Conservation (phyloP, 2,888 invertebrate species). For the Spilosoma lubricipeda region DNA sequence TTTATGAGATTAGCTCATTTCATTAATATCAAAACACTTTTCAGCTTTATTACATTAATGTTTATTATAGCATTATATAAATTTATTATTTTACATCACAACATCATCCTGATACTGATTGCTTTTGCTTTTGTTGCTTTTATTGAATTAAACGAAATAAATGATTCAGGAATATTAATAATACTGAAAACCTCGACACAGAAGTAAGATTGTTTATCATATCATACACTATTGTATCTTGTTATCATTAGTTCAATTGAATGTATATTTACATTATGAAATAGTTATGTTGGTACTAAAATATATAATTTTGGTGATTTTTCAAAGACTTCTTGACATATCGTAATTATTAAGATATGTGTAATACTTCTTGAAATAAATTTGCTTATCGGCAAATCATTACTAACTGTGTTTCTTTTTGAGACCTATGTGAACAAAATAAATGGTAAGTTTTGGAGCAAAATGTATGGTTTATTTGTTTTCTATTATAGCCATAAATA, state of each 20-base stretch:
- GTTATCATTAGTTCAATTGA: background rate
- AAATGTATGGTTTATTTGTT: too few relatives aligned
- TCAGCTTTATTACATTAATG: too few relatives aligned
- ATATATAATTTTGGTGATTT: conserved; percentile 67
- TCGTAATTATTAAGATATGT: conserved; percentile 80
- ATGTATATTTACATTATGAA: background rate
- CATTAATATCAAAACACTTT: too few relatives aligned
- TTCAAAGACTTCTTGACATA: conserved; percentile 84
- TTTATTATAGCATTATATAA: too few relatives aligned
- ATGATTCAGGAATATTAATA: background rate
- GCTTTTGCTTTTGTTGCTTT: too few relatives aligned
- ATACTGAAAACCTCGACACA: background rate
- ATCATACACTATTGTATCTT: background rate
- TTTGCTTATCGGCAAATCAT: conserved; percentile 78
- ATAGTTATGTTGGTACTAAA: conserved; percentile 19
- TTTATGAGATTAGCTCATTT: too few relatives aligned
- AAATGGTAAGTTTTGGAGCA: too few relatives aligned
- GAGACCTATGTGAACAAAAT: background rate
- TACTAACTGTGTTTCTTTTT: conserved; percentile 27
- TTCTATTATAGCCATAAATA: too few relatives aligned
- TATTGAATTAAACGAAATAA: background rate
- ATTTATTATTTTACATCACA: too few relatives aligned
- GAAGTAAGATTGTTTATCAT: too few relatives aligned
- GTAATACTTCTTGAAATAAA: conserved; percentile 81
- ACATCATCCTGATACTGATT: too few relatives aligned